Evolutionary conservation across 2,797 vertebrate species (phyloP).

Genomic region (Anabas testudineus): DNA sequence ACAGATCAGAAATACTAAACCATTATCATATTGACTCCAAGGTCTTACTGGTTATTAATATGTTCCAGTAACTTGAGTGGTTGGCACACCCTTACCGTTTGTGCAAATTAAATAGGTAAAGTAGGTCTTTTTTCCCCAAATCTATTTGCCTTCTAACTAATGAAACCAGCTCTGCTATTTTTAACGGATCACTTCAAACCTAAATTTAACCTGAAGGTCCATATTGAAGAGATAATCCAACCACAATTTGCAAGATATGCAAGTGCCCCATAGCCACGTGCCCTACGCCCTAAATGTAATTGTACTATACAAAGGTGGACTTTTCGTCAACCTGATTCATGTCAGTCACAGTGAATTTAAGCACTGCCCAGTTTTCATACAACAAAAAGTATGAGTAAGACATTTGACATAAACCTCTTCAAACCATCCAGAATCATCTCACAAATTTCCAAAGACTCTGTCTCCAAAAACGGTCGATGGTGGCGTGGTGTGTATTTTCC

Average conservation of each 20-base stretch:
- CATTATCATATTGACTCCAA: neutral
- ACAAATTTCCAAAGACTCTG: neutral
- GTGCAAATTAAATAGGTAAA: neutral
- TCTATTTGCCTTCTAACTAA: neutral
- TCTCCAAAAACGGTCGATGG: no score
- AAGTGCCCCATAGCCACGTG: neutral
- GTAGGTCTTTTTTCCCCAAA: neutral
- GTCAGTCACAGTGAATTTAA: neutral
- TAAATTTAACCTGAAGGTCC: neutral
- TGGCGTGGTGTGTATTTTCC: slow-evolving; percentile 1
- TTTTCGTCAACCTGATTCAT: neutral
- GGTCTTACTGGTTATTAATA: neutral
- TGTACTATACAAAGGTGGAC: neutral
- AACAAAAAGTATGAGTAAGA: no score
- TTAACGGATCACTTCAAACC: neutral
- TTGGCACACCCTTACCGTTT: neutral
- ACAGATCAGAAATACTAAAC: slow-evolving; percentile 22
- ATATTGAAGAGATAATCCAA: neutral
- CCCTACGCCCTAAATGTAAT: neutral
- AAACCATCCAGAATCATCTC: neutral
- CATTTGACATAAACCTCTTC: no score
- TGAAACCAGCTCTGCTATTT: neutral
- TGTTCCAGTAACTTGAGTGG: neutral
- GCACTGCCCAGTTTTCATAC: neutral
- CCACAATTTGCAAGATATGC: slow-evolving; percentile 1